Evolutionary conservation across 1,140 invertebrate genomes (phyloP), one percentile per base, ranked within the genome.

Genomic region (Onthophagus taurus): DNA sequence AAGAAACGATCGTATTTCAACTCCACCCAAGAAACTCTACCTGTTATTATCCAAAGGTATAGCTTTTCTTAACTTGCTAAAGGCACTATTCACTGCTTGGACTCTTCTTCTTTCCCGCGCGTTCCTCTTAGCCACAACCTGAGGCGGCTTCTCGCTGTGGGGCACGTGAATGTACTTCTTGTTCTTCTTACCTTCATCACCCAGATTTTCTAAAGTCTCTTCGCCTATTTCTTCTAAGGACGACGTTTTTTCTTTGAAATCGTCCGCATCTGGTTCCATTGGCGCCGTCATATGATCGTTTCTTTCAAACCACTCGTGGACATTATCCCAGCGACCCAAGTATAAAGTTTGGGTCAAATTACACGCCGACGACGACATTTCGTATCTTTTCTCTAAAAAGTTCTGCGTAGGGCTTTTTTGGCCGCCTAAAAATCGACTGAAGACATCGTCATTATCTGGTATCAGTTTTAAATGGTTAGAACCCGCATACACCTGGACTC

Each of bases 71-170:
- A 75, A 55, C 33, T 62, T 55, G 2, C 62, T 57, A 53, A 75
- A 75, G 5, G 72, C 73, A 23, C 50, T 55, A 47, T 76, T 77
- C 26, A 77, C 74, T 2, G 73, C 72, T 51, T 76, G 69, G 2
- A 76, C 74, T 23, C 74, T 48, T 29, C 66, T 58, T 43, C 74
- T 48, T 54, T 77, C 75, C 19, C 75, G 56, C 0, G 75, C 74
- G 51, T 78, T 78, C 30, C 75, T 55, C 44, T 64, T 61, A 0
- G 70, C 72, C 11, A 77, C 75, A 20, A 72, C 59, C 45, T 74
- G 72, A 2, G 70, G 69, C 51, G 63, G 59, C 51, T 56, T 60
- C 17, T 62, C 50, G 21, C 47, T 55, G 37, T 59, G 53, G 2
- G 56, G 52, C 51, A 59, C 53, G 53, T 63, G 59, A 34, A 47